A percentile compares a stretch with the other conserved stretches of the same genome.
These are phyloP conservation scores for Cardinalis cardinalis DNA, from an alignment of 2,113 vertebrate genomes.

Conservation along the genomic window DNA sequence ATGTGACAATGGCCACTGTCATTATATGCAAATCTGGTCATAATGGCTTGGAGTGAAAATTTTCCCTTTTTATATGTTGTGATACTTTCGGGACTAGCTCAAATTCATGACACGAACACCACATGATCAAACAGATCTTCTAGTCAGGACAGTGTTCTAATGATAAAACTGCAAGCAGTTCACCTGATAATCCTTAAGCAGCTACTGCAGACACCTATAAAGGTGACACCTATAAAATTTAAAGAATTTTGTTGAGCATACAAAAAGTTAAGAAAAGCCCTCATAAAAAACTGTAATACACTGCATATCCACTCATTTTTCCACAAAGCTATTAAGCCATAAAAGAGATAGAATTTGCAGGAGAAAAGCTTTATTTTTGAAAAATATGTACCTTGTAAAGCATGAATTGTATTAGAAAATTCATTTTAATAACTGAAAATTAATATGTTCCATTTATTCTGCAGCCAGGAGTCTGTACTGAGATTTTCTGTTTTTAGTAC, in stretches of 20 bases:
- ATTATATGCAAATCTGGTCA: neutral
- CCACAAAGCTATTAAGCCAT: neutral
- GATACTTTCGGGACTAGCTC: neutral
- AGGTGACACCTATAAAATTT: neutral
- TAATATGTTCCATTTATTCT: neutral
- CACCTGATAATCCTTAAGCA: neutral
- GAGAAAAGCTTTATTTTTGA: neutral
- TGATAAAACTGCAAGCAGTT: neutral
- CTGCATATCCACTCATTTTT: neutral
- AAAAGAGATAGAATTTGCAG: neutral
- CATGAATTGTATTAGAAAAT: neutral
- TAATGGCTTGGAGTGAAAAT: neutral
- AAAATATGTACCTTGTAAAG: neutral
- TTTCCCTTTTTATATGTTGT: neutral
- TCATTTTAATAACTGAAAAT: neutral
- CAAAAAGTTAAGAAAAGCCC: neutral
- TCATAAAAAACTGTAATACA: neutral
- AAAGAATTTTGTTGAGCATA: neutral
- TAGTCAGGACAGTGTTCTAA: neutral
- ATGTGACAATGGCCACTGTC: fast-evolving
- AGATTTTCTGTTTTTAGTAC: neutral
- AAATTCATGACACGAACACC: neutral
- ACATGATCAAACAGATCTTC: neutral
- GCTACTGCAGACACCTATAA: neutral
- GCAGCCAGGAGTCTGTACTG: neutral